Evolutionary conservation across 2,797 vertebrate genomes (phyloP).

Genomic region (Tenualosa ilisha): DNA sequence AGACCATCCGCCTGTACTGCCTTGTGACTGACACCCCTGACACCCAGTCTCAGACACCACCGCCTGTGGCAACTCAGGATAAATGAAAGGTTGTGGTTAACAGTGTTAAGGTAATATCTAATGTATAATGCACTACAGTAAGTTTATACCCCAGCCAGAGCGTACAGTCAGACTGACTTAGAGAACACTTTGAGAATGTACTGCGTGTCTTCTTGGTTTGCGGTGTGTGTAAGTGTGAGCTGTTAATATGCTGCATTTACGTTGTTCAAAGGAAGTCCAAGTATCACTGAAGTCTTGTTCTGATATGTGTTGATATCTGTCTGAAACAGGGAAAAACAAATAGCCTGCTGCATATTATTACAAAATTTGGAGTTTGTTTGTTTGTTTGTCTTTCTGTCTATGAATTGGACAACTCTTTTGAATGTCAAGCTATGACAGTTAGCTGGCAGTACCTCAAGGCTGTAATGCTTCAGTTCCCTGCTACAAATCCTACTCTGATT

Average conservation of each 20-base stretch:
- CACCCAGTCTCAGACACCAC: background rate
- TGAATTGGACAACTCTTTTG: background rate
- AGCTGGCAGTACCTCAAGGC: too few species aligned
- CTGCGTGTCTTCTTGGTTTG: background rate
- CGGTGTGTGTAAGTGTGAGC: background rate
- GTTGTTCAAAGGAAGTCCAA: too few species aligned
- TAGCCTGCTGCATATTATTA: background rate
- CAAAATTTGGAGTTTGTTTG: too few species aligned
- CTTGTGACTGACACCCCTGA: background rate
- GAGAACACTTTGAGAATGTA: background rate
- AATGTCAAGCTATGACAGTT: too few species aligned
- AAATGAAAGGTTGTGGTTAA: background rate
- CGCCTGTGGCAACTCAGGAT: background rate
- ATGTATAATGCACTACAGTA: background rate
- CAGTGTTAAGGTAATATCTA: background rate
- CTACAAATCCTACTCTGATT: background rate
- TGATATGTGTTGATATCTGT: background rate
- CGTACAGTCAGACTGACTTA: background rate
- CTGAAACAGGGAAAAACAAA: background rate
- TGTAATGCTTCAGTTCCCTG: too few species aligned
- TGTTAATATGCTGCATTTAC: background rate
- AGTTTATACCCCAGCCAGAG: background rate
- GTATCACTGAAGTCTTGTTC: background rate
- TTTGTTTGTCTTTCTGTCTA: too few species aligned
- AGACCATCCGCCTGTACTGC: background rate